These are phyloP conservation scores for Caiman crocodilus DNA, from an alignment of 2,797 vertebrate genomes.

Conservation along the genomic window DNA sequence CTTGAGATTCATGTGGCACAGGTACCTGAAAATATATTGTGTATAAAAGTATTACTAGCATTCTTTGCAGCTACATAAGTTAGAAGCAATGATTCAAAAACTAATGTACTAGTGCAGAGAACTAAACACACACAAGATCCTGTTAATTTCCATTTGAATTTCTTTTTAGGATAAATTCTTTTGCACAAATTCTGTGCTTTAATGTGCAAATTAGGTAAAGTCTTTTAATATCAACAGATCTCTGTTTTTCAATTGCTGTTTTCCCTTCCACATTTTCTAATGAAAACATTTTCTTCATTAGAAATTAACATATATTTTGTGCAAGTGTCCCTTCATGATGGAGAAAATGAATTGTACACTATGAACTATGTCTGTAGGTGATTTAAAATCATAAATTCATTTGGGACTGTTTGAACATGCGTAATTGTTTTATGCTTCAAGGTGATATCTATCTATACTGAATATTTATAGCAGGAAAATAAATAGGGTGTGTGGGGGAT, in stretches of 20 bases:
- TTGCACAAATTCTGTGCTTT: background rate
- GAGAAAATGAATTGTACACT: constrained; percentile 21
- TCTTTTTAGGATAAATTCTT: background rate
- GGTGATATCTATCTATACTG: constrained; percentile 2
- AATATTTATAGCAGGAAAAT: background rate
- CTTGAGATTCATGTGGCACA: no score
- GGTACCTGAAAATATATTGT: no score
- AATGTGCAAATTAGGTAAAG: background rate
- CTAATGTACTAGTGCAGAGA: no score
- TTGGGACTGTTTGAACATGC: background rate
- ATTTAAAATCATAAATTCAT: background rate
- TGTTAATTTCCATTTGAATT: background rate
- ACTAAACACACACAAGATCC: background rate
- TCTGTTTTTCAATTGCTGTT: background rate
- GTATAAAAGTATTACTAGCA: no score
- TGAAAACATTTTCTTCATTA: background rate
- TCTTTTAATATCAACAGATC: background rate
- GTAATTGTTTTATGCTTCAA: background rate
- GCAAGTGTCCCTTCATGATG: background rate
- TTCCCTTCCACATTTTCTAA: background rate
- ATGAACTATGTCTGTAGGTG: background rate
- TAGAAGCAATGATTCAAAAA: no score
- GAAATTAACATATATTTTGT: background rate
- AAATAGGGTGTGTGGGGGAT: background rate
- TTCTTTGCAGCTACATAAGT: no score